Base-by-base conservation (phyloP, 1,140 invertebrate genomes). In the Gonatopus flavifemur region DNA sequence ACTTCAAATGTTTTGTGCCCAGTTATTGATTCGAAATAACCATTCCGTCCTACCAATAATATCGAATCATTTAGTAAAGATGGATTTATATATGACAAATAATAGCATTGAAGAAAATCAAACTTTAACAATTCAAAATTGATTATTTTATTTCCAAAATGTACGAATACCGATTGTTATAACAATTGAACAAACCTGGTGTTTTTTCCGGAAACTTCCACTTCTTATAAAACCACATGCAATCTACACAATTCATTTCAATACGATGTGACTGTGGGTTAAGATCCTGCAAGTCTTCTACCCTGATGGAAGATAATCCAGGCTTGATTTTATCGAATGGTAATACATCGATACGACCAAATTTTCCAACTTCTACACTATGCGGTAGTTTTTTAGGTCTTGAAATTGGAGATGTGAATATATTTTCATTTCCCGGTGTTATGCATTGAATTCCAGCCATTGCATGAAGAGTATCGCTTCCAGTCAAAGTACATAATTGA, bases 401-500 rank as follows among this genome's bases (percentile, higher is more conserved):
- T 1, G 43, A 19, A 37, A 35, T 28, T 49, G 32, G 20, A 6
- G 13, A 18, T 18, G 20, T 47, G n/a, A 32, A 28, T n/a, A n/a
- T n/a, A n/a, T n/a, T n/a, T n/a, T n/a, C n/a, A n/a, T n/a, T n/a
- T n/a, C n/a, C n/a, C n/a, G 57, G 62, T 13, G 45, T 18, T 28
- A 42, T 24, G 28, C 21, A 42, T 15, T 16, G 6, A 7, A 62
- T 57, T n/a, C 58, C 56, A n/a, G 62, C 66, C 55, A 67, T 62
- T 18, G 12, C 28, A 42, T 67, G 63, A 39, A 69, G 68, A 1
- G 59, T 68, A 13, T 51, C 25, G 19, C 15, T 31, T n/a, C 60
- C 57, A 47, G 61, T 52, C 0, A 69, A 15, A 10, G 62, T 68
- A 18, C 36, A 16, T 9, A 65, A 40, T 52, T 68, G 61, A 16